These are phyloP conservation scores for Bembecia ichneumoniformis DNA, from an alignment of 2,888 invertebrate genomes.

Conservation along the genomic window DNA sequence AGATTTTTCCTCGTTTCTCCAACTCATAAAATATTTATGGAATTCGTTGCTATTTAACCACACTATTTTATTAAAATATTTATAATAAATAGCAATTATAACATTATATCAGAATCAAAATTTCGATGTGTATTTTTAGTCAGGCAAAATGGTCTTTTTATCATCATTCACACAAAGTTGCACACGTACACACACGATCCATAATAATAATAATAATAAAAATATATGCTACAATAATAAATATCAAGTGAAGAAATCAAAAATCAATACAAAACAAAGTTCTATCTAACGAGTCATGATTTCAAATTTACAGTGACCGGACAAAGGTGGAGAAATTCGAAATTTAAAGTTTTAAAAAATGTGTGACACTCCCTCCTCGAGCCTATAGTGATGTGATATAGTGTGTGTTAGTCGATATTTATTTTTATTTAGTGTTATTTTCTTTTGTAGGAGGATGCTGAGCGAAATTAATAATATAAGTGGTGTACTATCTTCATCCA, in stretches of 20 bases:
- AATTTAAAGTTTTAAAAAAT: conserved; percentile 32
- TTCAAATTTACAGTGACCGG: conserved; percentile 70
- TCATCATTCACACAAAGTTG: no score
- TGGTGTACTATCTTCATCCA: conserved; percentile 67
- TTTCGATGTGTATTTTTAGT: no score
- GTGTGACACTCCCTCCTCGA: conserved; percentile 30
- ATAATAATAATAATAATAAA: neutral
- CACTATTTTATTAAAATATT: no score
- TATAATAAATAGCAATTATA: no score
- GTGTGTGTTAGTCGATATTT: conserved; percentile 40
- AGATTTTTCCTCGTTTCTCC: no score
- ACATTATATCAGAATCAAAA: no score
- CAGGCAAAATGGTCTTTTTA: no score
- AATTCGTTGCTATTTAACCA: no score
- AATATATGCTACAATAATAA: neutral
- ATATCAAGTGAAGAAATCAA: no score
- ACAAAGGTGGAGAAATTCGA: conserved; percentile 65
- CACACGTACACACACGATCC: conserved; percentile 14
- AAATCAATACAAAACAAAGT: no score
- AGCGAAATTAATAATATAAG: conserved; percentile 70
- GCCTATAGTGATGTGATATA: conserved; percentile 50
- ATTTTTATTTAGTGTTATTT: conserved; percentile 50
- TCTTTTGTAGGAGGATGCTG: conserved; percentile 71
- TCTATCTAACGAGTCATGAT: conserved; percentile 62
- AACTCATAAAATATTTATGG: no score